Evolutionary conservation across 2,113 vertebrate species (phyloP).

Genomic region (Rallus limicola): DNA sequence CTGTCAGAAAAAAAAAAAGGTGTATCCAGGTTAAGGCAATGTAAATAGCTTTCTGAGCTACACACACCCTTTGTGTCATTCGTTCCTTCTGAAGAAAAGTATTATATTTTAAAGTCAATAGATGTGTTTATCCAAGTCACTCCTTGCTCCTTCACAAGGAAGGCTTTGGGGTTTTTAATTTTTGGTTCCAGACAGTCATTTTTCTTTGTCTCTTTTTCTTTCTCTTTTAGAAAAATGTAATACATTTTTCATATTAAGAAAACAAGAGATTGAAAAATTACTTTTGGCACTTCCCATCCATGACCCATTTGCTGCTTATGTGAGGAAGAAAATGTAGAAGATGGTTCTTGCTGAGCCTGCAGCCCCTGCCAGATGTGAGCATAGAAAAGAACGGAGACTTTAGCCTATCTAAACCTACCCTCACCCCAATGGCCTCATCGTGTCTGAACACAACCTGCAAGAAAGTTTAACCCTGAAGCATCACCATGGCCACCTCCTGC

Average conservation of each 20-base stretch:
- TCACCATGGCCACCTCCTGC: neutral
- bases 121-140: constrained; percentile 28
- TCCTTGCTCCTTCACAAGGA: neutral
- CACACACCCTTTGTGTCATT: neutral
- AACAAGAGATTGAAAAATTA: neutral
- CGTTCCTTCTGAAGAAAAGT: constrained; percentile 14
- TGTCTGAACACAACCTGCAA: neutral
- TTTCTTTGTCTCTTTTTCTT: neutral
- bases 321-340: neutral
- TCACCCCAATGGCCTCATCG: neutral
- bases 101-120: constrained; percentile 33
- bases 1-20: neutral
- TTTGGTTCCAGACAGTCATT: constrained; percentile 7
- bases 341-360: neutral
- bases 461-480: neutral
- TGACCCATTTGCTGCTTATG: constrained; percentile 1
- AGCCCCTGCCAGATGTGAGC: neutral
- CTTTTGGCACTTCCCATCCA: constrained; percentile 20
- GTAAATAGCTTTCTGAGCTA: constrained; percentile 12
- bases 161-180: neutral
- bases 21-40: constrained; percentile 29
- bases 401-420: neutral
- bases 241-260: constrained; percentile 17
- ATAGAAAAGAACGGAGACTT: neutral
- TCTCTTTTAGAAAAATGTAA: neutral